Percentiles rank a stretch among this genome's conserved stretches.
These are phyloP conservation scores for Psilanteris sp. DNA, from an alignment of 1,140 invertebrate species.

Conservation along the genomic window DNA sequence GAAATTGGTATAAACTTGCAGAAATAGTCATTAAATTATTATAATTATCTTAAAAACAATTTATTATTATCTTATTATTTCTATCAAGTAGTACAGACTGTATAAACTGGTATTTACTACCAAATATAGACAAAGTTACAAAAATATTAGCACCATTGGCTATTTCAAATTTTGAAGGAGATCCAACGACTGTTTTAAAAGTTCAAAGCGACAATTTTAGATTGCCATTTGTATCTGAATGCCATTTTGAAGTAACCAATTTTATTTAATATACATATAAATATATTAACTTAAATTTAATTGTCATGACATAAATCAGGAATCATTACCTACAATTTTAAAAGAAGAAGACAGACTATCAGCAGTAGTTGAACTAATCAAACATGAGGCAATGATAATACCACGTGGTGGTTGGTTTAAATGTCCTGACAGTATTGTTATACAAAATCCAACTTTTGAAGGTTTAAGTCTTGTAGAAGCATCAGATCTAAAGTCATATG, in stretches of 20 bases:
- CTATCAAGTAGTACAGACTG: constrained; percentile 85
- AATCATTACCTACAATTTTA: constrained; percentile 75
- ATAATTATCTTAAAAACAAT: too few species aligned
- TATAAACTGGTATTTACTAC: constrained; percentile 85
- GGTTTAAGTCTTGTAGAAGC: constrained; percentile 83
- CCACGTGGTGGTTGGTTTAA: constrained; percentile 87
- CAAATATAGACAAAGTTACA: constrained; percentile 82
- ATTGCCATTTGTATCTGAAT: constrained; percentile 67
- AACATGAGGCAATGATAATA: constrained; percentile 84
- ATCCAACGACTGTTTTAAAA: constrained; percentile 80
- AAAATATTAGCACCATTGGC: constrained; percentile 82
- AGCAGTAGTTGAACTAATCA: constrained; percentile 84
- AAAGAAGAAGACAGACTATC: constrained; percentile 89
- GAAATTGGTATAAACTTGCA: too few species aligned
- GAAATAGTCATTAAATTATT: too few species aligned
- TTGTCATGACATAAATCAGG: too few species aligned
- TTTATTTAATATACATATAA: too few species aligned
- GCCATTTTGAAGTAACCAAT: constrained; percentile 29
- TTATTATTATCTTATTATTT: too few species aligned
- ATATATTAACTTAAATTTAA: too few species aligned
- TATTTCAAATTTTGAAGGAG: constrained; percentile 80
- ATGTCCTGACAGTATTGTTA: constrained; percentile 82
- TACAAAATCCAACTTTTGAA: constrained; percentile 85
- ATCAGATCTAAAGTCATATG: constrained; percentile 83
- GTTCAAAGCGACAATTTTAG: constrained; percentile 77